Percentiles rank a stretch among this genome's conserved stretches.
Evolutionary conservation across 1,140 invertebrate species (phyloP).

Genomic region (Habropoda laboriosa): DNA sequence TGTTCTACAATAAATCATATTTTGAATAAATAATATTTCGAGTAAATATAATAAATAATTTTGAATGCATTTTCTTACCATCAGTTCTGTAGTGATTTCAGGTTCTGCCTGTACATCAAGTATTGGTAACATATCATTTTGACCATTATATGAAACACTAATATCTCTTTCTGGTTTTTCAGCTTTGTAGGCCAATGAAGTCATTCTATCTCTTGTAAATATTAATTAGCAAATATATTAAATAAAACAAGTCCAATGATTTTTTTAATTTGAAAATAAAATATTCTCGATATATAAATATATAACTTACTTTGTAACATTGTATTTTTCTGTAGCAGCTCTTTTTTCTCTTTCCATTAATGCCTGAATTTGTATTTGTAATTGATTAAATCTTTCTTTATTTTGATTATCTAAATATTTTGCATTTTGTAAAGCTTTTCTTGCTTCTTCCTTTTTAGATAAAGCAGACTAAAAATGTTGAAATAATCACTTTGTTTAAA

Average conservation of each 20-base stretch:
- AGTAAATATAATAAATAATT: not conserved
- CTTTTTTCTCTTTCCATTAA: slow-evolving; percentile 75
- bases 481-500: slow-evolving; percentile 20
- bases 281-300: not conserved
- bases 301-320: slow-evolving; percentile 70
- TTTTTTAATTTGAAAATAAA: not conserved
- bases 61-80: slow-evolving; percentile 63
- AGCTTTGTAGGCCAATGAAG: slow-evolving; percentile 57
- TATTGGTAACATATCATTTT: slow-evolving; percentile 34
- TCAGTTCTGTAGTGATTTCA: slow-evolving; percentile 61
- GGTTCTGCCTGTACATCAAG: slow-evolving; percentile 40
- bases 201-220: slow-evolving; percentile 70
- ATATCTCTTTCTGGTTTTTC: slow-evolving; percentile 73
- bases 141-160: slow-evolving; percentile 40
- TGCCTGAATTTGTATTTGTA: slow-evolving; percentile 71
- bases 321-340: slow-evolving; percentile 71
- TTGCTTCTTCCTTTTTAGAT: slow-evolving; percentile 74
- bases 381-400: slow-evolving; percentile 70
- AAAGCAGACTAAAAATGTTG: slow-evolving; percentile 68
- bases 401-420: slow-evolving; percentile 72
- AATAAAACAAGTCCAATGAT: not conserved
- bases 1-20: slow-evolving; percentile 67
- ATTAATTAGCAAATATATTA: not conserved
- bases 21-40: slow-evolving; percentile 41
- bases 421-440: slow-evolving; percentile 73